A percentile compares a stretch with the other conserved stretches of the same genome.
Conservation (phyloP, 2,113 vertebrate genomes). For the Erythrocercus mccallii region DNA sequence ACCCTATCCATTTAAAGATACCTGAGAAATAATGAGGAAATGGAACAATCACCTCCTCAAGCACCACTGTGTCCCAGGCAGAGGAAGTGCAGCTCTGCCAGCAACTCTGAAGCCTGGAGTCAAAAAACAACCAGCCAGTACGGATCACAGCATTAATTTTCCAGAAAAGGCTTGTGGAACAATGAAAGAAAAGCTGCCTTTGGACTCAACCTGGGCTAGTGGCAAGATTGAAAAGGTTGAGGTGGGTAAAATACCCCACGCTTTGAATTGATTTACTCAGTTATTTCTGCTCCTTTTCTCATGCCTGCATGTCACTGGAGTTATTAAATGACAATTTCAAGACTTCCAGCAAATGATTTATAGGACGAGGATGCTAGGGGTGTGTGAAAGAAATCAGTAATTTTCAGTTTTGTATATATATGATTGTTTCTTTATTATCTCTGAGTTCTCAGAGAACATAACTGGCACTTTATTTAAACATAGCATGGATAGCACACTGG, state of each 20-base stretch:
- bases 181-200: background rate
- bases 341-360: background rate
- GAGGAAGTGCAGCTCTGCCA: background rate
- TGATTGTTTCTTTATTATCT: background rate
- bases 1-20: background rate
- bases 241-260: background rate
- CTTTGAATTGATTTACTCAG: accelerated
- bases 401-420: background rate
- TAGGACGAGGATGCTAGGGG: background rate
- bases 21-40: background rate
- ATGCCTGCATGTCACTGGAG: background rate
- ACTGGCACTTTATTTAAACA: background rate
- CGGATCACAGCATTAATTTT: background rate
- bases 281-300: background rate
- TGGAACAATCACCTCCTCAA: background rate
- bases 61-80: background rate
- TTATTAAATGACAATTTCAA: background rate
- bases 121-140: background rate
- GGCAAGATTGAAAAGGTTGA: background rate
- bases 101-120: background rate
- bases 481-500: no score
- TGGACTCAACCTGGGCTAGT: background rate
- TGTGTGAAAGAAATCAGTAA: background rate
- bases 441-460: background rate
- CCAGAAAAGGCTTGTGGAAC: background rate